Evolutionary conservation across 2,888 invertebrate species (phyloP), one percentile per base, ranked within the genome.

Genomic region (Eremobia ochroleuca): DNA sequence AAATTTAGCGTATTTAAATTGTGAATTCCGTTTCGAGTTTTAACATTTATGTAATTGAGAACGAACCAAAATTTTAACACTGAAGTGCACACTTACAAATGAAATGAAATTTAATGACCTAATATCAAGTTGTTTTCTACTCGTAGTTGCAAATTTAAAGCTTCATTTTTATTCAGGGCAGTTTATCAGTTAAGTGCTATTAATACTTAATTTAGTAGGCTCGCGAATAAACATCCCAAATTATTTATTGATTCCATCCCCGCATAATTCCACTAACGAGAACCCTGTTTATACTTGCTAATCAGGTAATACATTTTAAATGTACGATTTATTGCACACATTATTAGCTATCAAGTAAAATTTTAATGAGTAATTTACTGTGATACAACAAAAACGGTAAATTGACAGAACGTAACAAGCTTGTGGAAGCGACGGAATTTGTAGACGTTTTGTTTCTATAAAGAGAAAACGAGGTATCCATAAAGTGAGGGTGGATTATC

Each of bases 401-500:
- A 85, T 79, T 82, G 85, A 76, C 72, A 74, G 62, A 8, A 58
- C 64, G 46, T 76, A 77, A 85, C 77, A 77, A 76, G 77, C 71
- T 59, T 64, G 37, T 81, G 62, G 40, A 55, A 67, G n/a, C 59
- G 66, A 69, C 52, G 71, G 73, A 86, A 79, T 84, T 83, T 77
- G 81, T 76, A 74, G 70, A 31, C 73, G 73, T 87, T 87, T 86
- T 83, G 86, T 86, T n/a, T n/a, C 81, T 81, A 82, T 90, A 89
- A 90, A 90, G 91, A 92, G 92, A 91, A 89, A 88, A 81, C 79
- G 76, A 88, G 86, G 79, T 73, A 72, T 77, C 76, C 82, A 85
- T 89, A 88, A 88, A 87, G 82, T 76, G 79, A 74, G 75, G 43
- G 72, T 85, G 91, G 89, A 92, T 93, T 90, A 92, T 90, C 88